phyloP scores from a whole-genome alignment of 2,113 vertebrate species.

The Burhinus bistriatus region DNA sequence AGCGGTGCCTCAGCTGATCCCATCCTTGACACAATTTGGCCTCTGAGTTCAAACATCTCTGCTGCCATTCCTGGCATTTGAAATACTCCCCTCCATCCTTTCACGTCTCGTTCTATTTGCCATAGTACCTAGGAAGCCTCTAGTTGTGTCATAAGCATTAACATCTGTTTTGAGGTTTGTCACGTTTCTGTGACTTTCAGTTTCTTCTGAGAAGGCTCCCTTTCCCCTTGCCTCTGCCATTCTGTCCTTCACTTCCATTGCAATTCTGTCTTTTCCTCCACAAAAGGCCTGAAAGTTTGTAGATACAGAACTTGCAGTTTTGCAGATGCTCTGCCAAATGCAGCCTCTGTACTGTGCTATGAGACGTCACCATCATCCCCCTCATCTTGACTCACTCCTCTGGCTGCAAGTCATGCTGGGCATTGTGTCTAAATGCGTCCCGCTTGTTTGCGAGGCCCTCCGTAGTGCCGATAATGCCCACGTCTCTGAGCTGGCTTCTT shows the following conservation, averaged over 20 bases:
- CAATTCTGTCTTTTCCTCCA: not conserved
- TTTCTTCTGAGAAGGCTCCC: not conserved
- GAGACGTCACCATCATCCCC: conserved; percentile 29
- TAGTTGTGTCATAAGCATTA: not conserved
- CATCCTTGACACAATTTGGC: not conserved
- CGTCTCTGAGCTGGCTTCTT: not conserved
- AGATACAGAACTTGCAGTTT: not conserved
- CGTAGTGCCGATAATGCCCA: accelerated
- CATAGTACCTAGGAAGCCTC: not conserved
- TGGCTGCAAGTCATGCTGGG: not conserved
- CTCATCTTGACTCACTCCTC: conserved; percentile 49
- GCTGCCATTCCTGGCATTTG: not conserved
- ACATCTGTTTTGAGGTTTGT: not conserved
- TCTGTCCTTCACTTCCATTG: not conserved
- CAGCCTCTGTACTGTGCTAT: not conserved
- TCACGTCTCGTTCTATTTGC: not conserved
- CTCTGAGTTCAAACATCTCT: not conserved
- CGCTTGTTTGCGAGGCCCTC: not conserved
- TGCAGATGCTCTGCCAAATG: conserved; percentile 17
- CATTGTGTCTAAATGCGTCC: not conserved
- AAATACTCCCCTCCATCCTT: not conserved
- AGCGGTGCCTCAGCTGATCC: not conserved
- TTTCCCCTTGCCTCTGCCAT: not conserved
- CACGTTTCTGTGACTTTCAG: not conserved
- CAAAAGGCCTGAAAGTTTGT: not conserved